These are phyloP conservation scores for Nibea coibor DNA, from an alignment of 2,113 vertebrate genomes.

Conservation along the genomic window DNA sequence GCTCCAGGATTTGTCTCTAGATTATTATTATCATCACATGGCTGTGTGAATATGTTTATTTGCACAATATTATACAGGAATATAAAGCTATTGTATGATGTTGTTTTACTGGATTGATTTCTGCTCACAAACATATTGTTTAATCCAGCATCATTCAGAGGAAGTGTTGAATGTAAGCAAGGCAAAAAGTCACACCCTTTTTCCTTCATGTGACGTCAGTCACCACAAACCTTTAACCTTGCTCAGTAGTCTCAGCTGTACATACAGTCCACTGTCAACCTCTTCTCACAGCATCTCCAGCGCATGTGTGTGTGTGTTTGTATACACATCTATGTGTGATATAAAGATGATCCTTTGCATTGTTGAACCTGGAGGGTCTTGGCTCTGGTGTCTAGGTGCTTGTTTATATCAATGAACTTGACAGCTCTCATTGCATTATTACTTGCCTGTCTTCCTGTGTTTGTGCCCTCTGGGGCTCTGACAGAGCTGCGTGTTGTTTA, in stretches of 20 bases:
- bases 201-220: slow-evolving; percentile 73
- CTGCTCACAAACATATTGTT: slow-evolving; percentile 26
- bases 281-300: slow-evolving; percentile 75
- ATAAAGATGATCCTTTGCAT: slow-evolving; percentile 22
- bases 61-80: neutral
- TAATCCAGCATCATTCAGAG: slow-evolving; percentile 53
- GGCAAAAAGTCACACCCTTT: slow-evolving; percentile 61
- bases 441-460: slow-evolving; percentile 47
- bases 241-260: slow-evolving; percentile 79
- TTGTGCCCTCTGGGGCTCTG: slow-evolving; percentile 10
- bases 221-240: slow-evolving; percentile 74
- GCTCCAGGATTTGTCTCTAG: neutral
- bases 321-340: slow-evolving; percentile 28
- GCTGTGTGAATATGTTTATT: neutral
- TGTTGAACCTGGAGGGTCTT: slow-evolving; percentile 18
- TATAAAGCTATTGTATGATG: neutral
- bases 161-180: slow-evolving; percentile 50
- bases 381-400: slow-evolving; percentile 40
- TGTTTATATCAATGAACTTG: slow-evolving; percentile 51
- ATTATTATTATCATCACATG: neutral
- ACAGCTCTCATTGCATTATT: slow-evolving; percentile 64
- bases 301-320: slow-evolving; percentile 32
- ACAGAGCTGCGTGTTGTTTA: slow-evolving; percentile 24
- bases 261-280: slow-evolving; percentile 71
- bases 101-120: neutral